phyloP scores from a whole-genome alignment of 2,113 vertebrate species.

The Strigops habroptila region DNA sequence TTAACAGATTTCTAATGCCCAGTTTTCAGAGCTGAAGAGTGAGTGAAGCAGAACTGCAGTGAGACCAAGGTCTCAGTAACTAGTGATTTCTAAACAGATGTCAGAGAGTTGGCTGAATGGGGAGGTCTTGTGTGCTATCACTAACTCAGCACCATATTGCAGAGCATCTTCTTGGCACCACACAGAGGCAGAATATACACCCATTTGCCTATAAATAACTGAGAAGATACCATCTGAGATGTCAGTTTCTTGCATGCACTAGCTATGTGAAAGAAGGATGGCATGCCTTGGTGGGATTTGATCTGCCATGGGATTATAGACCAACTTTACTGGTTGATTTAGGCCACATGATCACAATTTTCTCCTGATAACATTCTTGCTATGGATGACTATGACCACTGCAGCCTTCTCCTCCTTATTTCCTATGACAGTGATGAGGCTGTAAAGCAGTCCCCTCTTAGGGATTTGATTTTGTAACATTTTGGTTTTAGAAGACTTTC shows the following conservation, averaged over 20 bases:
- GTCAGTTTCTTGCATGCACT: background rate
- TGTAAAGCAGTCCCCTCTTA: background rate
- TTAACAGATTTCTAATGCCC: background rate
- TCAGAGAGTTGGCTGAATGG: background rate
- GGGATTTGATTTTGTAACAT: background rate
- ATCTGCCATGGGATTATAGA: background rate
- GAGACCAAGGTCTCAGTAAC: background rate
- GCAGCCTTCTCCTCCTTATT: background rate
- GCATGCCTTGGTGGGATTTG: background rate
- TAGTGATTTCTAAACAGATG: background rate
- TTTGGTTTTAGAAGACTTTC: slow-evolving; percentile 1
- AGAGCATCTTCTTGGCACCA: background rate
- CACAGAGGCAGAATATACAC: background rate
- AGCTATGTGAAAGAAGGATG: background rate
- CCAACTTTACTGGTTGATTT: background rate
- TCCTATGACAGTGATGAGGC: background rate
- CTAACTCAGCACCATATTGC: background rate
- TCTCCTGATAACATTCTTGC: background rate
- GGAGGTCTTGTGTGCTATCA: background rate
- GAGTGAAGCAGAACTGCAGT: background rate
- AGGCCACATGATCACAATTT: background rate
- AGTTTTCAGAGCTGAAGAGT: background rate
- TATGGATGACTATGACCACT: background rate
- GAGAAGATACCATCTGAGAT: background rate
- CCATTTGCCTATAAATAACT: background rate